Conservation (phyloP, 2,113 vertebrate genomes). For the Willisornis vidua region DNA sequence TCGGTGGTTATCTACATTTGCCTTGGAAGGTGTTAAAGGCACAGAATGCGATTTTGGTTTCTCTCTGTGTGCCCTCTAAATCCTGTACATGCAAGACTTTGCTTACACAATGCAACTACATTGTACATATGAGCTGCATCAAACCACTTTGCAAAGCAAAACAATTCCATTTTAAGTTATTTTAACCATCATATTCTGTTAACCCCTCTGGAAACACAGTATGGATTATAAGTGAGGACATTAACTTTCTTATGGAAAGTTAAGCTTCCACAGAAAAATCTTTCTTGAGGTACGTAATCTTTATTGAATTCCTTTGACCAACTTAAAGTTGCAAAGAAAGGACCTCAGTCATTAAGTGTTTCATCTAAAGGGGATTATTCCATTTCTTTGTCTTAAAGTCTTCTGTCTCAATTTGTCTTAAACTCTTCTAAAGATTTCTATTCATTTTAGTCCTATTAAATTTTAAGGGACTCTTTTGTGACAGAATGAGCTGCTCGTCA, state of each 20-base stretch:
- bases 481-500: background rate
- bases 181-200: background rate
- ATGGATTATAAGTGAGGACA: background rate
- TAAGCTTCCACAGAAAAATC: background rate
- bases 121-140: background rate
- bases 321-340: background rate
- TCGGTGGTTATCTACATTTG: background rate
- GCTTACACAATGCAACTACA: background rate
- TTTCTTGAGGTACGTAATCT: background rate
- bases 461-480: background rate
- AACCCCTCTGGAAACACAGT: background rate
- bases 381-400: background rate
- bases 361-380: background rate
- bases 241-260: background rate
- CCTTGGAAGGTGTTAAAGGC: background rate
- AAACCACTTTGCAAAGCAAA: slow-evolving; percentile 2
- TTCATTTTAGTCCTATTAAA: background rate
- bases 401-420: background rate
- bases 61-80: background rate
- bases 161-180: background rate
- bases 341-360: background rate
- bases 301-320: slow-evolving; percentile 8
- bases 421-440: background rate
- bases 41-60: background rate
- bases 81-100: background rate